phyloP scores from a whole-genome alignment of 2,113 vertebrate species.

The Turnix velox region DNA sequence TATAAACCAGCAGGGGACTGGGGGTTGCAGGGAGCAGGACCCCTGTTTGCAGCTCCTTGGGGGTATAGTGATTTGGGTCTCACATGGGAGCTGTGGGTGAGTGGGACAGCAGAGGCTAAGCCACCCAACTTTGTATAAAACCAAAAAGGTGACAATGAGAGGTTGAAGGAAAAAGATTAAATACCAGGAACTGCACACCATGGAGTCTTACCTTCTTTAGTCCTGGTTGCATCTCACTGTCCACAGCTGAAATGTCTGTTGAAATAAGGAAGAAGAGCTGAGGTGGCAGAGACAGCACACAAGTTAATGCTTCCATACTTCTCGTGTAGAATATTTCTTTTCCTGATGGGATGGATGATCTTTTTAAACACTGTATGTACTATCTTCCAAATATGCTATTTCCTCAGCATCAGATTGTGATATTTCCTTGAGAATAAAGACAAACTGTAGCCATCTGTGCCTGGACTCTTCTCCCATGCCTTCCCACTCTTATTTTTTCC shows the following conservation, averaged over 20 bases:
- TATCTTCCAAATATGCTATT: neutral
- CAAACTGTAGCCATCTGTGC: conserved; percentile 18
- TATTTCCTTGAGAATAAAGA: conserved; percentile 21
- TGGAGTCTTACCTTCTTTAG: neutral
- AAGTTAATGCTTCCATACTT: neutral
- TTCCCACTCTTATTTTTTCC: neutral
- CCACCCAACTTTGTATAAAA: neutral
- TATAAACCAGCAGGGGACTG: rapidly evolving
- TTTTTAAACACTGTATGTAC: neutral
- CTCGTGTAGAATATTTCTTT: neutral
- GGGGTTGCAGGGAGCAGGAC: rapidly evolving
- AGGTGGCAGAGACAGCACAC: neutral
- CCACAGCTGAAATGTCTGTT: neutral
- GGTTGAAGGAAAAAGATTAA: neutral
- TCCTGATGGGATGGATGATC: neutral
- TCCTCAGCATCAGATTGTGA: conserved; percentile 12
- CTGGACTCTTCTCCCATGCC: neutral
- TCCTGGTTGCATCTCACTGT: neutral
- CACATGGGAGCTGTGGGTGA: rapidly evolving
- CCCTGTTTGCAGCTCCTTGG: rapidly evolving
- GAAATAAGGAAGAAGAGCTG: neutral
- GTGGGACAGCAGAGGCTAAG: neutral
- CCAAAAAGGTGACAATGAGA: rapidly evolving
- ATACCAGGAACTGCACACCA: neutral
- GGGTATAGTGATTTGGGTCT: rapidly evolving